Evolutionary conservation across 37 sponge, comb jelly and placozoan species (phyloP).

Genomic region (Cladorhizidae sp.): DNA sequence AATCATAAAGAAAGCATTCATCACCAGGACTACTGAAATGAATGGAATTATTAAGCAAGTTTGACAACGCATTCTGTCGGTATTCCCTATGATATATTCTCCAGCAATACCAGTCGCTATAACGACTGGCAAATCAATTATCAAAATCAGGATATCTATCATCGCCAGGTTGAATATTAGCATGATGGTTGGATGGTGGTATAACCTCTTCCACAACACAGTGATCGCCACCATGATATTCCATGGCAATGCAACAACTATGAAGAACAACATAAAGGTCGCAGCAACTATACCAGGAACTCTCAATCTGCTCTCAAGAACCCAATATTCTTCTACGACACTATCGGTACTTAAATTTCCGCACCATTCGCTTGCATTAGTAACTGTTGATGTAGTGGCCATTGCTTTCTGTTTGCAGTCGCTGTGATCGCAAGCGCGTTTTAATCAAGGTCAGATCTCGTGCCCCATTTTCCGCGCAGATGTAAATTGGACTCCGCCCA

Average conservation of each 20-base stretch:
- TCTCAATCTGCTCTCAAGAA: neutral
- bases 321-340: neutral
- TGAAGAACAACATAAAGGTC: neutral
- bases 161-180: neutral
- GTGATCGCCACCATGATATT: neutral
- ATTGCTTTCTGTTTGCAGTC: no score
- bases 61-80: neutral
- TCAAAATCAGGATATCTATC: neutral
- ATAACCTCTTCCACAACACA: neutral
- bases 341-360: neutral
- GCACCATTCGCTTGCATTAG: neutral
- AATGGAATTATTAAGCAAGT: neutral
- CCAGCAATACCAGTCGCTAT: neutral
- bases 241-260: constrained; percentile 1
- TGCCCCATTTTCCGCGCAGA: no score
- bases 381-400: no score
- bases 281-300: neutral
- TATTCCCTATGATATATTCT: neutral
- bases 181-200: neutral
- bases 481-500: no score
- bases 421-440: no score
- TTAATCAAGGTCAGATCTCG: no score
- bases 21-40: neutral
- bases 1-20: neutral
- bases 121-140: neutral